Conservation (phyloP, 2,113 vertebrate species). For the Thunnus maccoyii region DNA sequence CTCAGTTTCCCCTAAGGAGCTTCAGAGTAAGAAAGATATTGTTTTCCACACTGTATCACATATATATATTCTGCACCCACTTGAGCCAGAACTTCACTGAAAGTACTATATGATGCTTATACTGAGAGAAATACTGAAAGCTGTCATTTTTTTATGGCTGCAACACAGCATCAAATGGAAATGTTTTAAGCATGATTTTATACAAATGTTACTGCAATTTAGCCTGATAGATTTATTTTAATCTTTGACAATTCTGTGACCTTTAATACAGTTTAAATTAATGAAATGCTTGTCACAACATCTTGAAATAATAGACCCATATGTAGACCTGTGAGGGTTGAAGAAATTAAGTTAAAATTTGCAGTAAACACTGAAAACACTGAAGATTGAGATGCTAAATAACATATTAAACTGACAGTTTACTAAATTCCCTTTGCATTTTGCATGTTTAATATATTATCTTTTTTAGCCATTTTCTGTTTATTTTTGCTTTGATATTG, state of each 20-base stretch:
- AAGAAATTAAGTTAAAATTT: neutral
- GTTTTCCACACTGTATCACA: neutral
- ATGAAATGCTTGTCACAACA: too few relatives aligned
- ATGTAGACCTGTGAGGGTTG: neutral
- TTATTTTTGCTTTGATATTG: too few relatives aligned
- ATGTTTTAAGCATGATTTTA: neutral
- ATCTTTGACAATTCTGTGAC: neutral
- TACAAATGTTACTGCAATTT: too few relatives aligned
- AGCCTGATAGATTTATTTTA: too few relatives aligned
- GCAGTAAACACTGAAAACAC: neutral
- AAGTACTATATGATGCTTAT: neutral
- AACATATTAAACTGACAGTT: neutral
- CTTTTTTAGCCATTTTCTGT: neutral
- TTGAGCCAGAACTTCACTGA: neutral
- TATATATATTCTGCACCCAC: neutral
- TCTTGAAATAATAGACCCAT: neutral
- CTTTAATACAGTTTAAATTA: too few relatives aligned
- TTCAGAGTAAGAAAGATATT: neutral
- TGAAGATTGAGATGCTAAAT: neutral
- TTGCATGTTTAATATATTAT: neutral
- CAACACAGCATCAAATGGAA: neutral
- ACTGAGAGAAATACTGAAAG: neutral
- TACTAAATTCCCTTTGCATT: neutral
- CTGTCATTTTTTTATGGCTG: neutral
- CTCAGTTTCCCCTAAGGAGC: neutral